These are phyloP conservation scores for Platalea minor DNA, from an alignment of 2,797 vertebrate genomes.

Conservation along the genomic window DNA sequence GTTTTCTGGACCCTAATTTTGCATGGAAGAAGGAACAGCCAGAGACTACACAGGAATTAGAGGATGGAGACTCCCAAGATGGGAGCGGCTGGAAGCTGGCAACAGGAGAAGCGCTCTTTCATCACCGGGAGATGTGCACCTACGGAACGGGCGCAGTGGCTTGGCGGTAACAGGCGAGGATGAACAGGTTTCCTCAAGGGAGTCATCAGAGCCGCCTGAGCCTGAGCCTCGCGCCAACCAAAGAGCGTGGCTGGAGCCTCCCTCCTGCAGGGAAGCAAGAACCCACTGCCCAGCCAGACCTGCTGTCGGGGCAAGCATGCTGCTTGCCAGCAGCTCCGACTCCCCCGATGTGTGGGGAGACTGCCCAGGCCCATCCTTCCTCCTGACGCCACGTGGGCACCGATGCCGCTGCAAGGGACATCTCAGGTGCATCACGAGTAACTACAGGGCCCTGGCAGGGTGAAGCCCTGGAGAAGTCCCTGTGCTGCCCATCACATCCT, in stretches of 20 bases:
- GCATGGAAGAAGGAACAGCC: not conserved
- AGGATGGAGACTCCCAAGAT: not conserved
- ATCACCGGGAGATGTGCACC: not conserved
- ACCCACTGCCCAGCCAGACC: not conserved
- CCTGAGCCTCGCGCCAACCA: not conserved
- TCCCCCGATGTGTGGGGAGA: not conserved
- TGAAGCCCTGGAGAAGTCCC: not conserved
- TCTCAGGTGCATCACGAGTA: accelerated
- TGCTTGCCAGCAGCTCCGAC: not conserved
- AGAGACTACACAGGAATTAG: not conserved
- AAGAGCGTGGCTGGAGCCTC: not conserved
- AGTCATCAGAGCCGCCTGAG: not conserved
- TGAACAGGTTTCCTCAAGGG: not conserved
- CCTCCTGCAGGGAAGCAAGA: not conserved
- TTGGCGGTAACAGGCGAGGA: not conserved
- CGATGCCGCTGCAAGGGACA: not conserved
- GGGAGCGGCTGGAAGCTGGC: not conserved
- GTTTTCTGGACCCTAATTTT: not conserved
- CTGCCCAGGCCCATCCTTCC: not conserved
- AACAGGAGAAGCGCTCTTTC: not conserved
- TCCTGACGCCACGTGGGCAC: not conserved
- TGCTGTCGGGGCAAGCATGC: not conserved
- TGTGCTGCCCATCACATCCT: not conserved
- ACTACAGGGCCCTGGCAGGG: not conserved
- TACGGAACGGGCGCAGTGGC: not conserved